These are phyloP conservation scores for Alethe diademata DNA, from an alignment of 2,113 vertebrate genomes.

Conservation along the genomic window DNA sequence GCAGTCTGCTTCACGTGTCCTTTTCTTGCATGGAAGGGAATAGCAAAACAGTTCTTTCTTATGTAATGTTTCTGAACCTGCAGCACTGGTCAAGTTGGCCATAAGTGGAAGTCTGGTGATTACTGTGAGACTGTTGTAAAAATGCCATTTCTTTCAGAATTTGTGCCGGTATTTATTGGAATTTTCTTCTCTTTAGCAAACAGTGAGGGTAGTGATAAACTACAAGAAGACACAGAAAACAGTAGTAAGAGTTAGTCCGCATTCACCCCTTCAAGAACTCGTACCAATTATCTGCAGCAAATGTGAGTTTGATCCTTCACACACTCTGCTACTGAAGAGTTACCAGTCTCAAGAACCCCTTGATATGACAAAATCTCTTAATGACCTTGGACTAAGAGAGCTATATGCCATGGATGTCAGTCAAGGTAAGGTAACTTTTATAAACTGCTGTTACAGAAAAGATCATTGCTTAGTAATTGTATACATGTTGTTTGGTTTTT, in stretches of 20 bases:
- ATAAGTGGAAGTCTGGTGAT: neutral
- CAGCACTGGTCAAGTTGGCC: neutral
- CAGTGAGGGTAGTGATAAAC: slow-evolving; percentile 93
- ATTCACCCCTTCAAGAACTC: slow-evolving; percentile 82
- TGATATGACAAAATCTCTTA: slow-evolving; percentile 87
- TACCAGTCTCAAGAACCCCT: slow-evolving; percentile 84
- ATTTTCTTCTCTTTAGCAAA: slow-evolving; percentile 81
- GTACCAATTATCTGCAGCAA: slow-evolving; percentile 87
- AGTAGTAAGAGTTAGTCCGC: slow-evolving; percentile 88
- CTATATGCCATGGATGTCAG: slow-evolving; percentile 89
- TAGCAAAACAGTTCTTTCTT: neutral
- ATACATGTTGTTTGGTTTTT: neutral
- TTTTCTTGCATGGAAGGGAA: neutral
- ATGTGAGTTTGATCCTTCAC: slow-evolving; percentile 89
- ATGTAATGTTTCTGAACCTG: neutral
- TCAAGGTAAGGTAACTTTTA: slow-evolving; percentile 74
- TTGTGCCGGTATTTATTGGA: neutral
- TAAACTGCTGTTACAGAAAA: neutral
- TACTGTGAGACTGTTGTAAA: neutral
- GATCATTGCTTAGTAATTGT: neutral
- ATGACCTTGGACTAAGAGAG: slow-evolving; percentile 89
- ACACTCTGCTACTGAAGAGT: slow-evolving; percentile 84
- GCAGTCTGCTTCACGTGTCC: neutral
- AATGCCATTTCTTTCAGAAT: neutral
- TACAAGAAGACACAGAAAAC: slow-evolving; percentile 96